Evolutionary conservation across 2,113 vertebrate species (phyloP), one percentile per base, ranked within the genome.

Genomic region (Pseudorasbora parva): DNA sequence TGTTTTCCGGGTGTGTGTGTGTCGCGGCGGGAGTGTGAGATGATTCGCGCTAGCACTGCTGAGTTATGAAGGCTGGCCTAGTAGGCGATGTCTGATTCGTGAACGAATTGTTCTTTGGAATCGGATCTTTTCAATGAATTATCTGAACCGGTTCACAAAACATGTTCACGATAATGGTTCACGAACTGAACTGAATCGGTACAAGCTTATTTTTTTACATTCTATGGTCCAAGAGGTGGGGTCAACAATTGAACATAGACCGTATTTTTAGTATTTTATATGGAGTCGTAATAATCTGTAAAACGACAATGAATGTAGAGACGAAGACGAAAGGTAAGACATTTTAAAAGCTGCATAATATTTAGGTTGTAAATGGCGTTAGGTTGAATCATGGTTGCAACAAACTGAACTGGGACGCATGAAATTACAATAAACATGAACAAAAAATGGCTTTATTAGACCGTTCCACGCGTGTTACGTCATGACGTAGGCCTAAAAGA

Each of bases 1-100:
- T 81, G 47, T 68, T 69, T 81, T 81, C 79, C 78, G 45, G 74
- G 43, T 45, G 9, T 66, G 77, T 66, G 77, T 66, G 43, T 30
- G 9, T 66, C 60, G 59, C 77, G 45, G 64, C 64, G 79, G 12
- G 11, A 66, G 78, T n/a, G 78, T 62, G 41, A 79, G 17, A 56
- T 23, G 79, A 33, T 19, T 81, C 17, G 27, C 11, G 17, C 8
- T 64, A 12, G 59, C 23, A 41, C 77, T 79, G 59, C 60, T 33
- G 47, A 54, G 47, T 81, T 69, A 81, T 69, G 47, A 81, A 56
- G 62, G 30, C 5, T 45, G 2, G 45, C 7, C 8, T 9, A 11
- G 47, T 15, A 15, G 47, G n/a, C 43, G 23, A 43, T 49, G 43
- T 25, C 71, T 8, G 71, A 49, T 9, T 73, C 30, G 30, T 23